Evolutionary conservation across 2,113 vertebrate genomes (phyloP), one percentile per base, ranked within the genome.

Genomic region (Candoia aspera): DNA sequence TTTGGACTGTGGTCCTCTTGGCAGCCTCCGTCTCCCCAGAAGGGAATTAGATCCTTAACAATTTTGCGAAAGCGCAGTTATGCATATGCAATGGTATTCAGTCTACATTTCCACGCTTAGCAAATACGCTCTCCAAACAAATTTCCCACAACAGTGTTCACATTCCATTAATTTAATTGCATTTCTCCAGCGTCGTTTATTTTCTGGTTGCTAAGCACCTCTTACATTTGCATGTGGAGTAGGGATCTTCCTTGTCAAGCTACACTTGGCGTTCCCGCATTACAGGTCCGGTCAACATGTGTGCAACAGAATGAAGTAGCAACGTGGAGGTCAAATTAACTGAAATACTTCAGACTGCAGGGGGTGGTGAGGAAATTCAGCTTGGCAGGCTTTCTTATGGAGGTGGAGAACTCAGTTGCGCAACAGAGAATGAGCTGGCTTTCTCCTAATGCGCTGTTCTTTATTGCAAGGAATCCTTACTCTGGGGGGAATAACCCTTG

Each of bases 131-230:
- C 60, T 13, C 26, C 23, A 29, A 84, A 62, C 29, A 54, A 37
- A 62, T 64, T 84, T 42, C 29, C 42, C 54, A 26, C 19, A 90
- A 21, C 73, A 8, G 57, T 19, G 37, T 33, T 88, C 54, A 33
- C 21, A 8, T 64, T 73, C 86, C 86, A 84, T 88, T 29, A 42
- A 57, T 64, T 84, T 26, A 49, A 68, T 91, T 84, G 86, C 73
- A 85, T 68, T 93, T 88, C 59, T 88, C 21, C 84, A 23, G 29
- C 83, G 42, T 26, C n/a, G 6, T 53, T 87, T 24, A 86, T 59
- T 26, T 84, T 33, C 83, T 62, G 37, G 58, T 93, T 85, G 59
- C 59, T 37, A 86, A 84, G 86, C 87, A 85, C 54, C 54, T 21
- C 33, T 85, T 37, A 33, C 6, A 57, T 62, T 64, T 12, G 12